A percentile compares a stretch with the other conserved stretches of the same genome.
These are phyloP conservation scores for Coracias cyanogaster DNA, from an alignment of 2,797 vertebrate genomes.

Conservation along the genomic window DNA sequence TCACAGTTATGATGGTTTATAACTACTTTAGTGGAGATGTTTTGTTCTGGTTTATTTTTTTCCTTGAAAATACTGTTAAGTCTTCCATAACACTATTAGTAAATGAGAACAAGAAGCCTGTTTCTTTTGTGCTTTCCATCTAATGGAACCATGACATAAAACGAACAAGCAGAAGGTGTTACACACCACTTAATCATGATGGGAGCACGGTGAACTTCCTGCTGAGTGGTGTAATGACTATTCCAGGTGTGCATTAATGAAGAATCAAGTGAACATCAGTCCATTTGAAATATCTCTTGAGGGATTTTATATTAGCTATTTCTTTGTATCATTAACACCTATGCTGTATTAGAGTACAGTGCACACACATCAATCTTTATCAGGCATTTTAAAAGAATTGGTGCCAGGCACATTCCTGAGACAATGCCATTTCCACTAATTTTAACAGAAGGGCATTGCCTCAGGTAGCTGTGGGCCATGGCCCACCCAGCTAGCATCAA, in stretches of 20 bases:
- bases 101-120: background rate
- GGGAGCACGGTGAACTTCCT: background rate
- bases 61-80: background rate
- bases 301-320: background rate
- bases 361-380: background rate
- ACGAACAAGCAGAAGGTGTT: background rate
- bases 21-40: background rate
- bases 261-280: background rate
- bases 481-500: background rate
- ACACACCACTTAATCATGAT: background rate
- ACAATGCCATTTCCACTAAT: background rate
- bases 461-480: background rate
- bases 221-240: background rate
- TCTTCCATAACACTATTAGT: background rate
- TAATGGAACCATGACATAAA: background rate
- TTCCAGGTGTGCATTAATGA: background rate
- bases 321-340: background rate
- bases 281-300: background rate
- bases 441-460: background rate
- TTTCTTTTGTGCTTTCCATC: background rate
- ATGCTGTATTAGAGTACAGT: background rate
- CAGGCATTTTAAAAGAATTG: background rate
- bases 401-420: background rate
- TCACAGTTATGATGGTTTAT: background rate
- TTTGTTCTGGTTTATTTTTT: background rate